Evolutionary conservation across 2,888 invertebrate species (phyloP).

Genomic region (Cactoblastis cactorum): DNA sequence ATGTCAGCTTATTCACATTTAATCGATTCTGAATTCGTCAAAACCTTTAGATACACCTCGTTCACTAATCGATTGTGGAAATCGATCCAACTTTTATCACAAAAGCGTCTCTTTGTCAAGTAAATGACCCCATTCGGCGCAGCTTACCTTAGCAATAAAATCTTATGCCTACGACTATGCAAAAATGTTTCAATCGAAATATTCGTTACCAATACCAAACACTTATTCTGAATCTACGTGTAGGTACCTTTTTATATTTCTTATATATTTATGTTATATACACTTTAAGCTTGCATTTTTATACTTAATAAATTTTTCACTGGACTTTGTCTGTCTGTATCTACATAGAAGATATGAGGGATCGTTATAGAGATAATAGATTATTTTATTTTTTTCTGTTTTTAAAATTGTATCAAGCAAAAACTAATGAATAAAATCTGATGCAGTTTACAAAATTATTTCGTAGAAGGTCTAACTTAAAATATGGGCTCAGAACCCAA

Average conservation of each 20-base stretch:
- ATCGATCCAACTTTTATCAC: slow-evolving; percentile 40
- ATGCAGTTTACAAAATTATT: too few species aligned
- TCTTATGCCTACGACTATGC: slow-evolving; percentile 64
- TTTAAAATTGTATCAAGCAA: too few species aligned
- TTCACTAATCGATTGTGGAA: slow-evolving; percentile 31
- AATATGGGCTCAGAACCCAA: too few species aligned
- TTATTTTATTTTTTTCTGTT: too few species aligned
- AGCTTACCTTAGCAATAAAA: slow-evolving; percentile 51
- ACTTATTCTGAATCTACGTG: slow-evolving; percentile 13
- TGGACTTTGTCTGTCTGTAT: too few species aligned
- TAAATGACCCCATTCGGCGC: slow-evolving; percentile 39
- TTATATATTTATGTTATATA: background rate
- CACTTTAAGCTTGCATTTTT: background rate
- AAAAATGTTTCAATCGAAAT: slow-evolving; percentile 37
- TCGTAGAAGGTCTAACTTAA: too few species aligned
- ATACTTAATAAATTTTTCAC: background rate
- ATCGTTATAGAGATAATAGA: too few species aligned
- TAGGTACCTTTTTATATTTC: too few species aligned
- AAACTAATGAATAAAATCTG: too few species aligned
- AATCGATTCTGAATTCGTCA: background rate
- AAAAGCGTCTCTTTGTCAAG: slow-evolving; percentile 37
- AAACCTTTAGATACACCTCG: background rate
- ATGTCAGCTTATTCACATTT: background rate
- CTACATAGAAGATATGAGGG: too few species aligned
- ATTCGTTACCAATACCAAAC: background rate